phyloP scores from a whole-genome alignment of 2,797 vertebrate genomes.

The Sebastes vulpes region DNA sequence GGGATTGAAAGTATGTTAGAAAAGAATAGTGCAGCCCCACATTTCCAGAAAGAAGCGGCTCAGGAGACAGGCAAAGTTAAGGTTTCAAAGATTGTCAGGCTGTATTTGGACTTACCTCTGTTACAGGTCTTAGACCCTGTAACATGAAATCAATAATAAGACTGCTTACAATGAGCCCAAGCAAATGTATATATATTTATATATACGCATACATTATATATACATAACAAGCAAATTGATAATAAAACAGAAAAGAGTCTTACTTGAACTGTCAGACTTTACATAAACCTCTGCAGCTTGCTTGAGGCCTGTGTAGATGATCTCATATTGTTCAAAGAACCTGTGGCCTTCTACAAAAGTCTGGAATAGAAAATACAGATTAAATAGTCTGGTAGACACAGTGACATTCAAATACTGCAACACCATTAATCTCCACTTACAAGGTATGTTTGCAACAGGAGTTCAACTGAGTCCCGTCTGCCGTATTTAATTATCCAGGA shows the following conservation, averaged over 20 bases:
- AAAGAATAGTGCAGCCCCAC: conserved; percentile 35
- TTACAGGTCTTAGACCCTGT: conserved; percentile 84
- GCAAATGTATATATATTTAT: not conserved
- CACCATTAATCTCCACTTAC: conserved; percentile 81
- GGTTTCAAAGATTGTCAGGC: conserved; percentile 25
- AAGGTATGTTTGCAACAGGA: conserved; percentile 94
- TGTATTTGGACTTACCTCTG: conserved; percentile 82
- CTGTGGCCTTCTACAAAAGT: conserved; percentile 94
- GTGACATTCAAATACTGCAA: not conserved
- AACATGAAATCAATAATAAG: conserved; percentile 81
- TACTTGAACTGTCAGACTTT: conserved; percentile 95
- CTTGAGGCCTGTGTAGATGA: conserved; percentile 92
- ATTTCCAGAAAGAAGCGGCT: conserved; percentile 23
- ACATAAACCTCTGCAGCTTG: conserved; percentile 93
- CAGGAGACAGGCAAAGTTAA: conserved; percentile 47
- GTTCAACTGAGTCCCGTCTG: conserved; percentile 94
- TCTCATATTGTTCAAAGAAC: conserved; percentile 98
- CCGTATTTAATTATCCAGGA: conserved; percentile 99
- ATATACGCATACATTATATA: not conserved
- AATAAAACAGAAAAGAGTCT: conserved; percentile 50
- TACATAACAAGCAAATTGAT: not conserved
- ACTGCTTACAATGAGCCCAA: conserved; percentile 38
- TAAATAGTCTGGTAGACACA: not conserved
- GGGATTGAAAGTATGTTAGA: conserved; percentile 40
- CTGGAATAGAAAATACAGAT: conserved; percentile 72